Percentiles rank a stretch among this genome's conserved stretches.
These are phyloP conservation scores for Peromyscus eremicus DNA, from an alignment of 2,797 vertebrate species.

Conservation along the genomic window DNA sequence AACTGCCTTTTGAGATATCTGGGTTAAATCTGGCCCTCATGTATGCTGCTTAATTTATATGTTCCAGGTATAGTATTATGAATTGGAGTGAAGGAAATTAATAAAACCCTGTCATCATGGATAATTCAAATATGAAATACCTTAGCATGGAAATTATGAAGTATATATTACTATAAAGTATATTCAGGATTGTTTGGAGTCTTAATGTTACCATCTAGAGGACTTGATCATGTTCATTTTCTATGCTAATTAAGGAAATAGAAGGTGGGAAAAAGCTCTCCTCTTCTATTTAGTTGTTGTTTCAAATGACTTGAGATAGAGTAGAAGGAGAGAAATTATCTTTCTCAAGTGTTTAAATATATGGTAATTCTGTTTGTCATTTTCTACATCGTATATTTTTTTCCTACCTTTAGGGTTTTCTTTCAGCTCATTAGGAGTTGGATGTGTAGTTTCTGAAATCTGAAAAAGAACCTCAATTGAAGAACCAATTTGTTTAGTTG, in stretches of 20 bases:
- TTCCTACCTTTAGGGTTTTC: neutral
- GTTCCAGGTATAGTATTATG: neutral
- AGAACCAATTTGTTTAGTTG: neutral
- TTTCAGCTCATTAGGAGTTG: neutral
- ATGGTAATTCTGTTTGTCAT: conserved; percentile 48
- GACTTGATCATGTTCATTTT: too few species aligned
- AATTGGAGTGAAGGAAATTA: neutral
- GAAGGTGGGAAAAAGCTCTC: too few species aligned
- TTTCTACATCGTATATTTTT: conserved; percentile 3
- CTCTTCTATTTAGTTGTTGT: neutral
- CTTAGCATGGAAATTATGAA: neutral
- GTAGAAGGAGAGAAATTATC: neutral
- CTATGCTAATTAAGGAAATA: neutral
- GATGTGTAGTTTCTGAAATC: neutral
- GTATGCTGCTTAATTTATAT: neutral
- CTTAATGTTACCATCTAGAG: neutral
- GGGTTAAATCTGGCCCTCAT: neutral
- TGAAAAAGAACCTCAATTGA: neutral
- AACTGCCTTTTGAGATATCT: neutral
- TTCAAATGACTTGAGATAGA: neutral
- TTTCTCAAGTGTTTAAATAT: conserved; percentile 8
- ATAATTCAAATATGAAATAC: neutral
- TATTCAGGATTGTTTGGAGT: neutral
- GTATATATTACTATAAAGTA: too few species aligned
- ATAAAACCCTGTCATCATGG: neutral